phyloP scores from a whole-genome alignment of 2,888 invertebrate species.

The Pristionchus japonicus region DNA sequence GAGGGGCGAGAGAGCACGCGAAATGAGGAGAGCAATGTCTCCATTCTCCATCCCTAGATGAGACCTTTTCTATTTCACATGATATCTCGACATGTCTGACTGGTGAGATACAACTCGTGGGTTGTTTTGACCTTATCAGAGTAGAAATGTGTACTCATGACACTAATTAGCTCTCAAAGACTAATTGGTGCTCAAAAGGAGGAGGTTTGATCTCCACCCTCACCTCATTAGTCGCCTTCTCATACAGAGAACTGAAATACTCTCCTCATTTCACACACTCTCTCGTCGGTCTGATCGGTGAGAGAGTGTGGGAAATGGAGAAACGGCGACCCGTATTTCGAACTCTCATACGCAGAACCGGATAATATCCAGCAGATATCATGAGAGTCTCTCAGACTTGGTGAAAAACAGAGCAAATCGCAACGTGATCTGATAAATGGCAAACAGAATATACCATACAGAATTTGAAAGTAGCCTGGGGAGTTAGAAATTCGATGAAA shows the following conservation, averaged over 20 bases:
- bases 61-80: background rate
- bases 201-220: conserved; percentile 17
- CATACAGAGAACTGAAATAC: background rate
- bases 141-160: background rate
- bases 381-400: background rate
- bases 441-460: background rate
- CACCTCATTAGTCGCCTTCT: background rate
- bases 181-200: background rate
- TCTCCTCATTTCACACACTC: too few relatives aligned
- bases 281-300: too few relatives aligned
- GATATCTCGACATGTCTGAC: background rate
- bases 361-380: too few relatives aligned
- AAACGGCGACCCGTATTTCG: too few relatives aligned
- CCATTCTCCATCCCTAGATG: background rate
- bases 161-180: background rate
- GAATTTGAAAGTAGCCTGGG: background rate
- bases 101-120: background rate
- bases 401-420: background rate
- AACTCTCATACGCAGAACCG: too few relatives aligned
- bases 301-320: too few relatives aligned
- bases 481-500: background rate
- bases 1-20: too few relatives aligned
- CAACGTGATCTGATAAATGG: background rate
- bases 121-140: background rate
- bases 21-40: too few relatives aligned